These are phyloP conservation scores for Adoxophyes honmai DNA, from an alignment of 1,140 invertebrate genomes.

Conservation along the genomic window DNA sequence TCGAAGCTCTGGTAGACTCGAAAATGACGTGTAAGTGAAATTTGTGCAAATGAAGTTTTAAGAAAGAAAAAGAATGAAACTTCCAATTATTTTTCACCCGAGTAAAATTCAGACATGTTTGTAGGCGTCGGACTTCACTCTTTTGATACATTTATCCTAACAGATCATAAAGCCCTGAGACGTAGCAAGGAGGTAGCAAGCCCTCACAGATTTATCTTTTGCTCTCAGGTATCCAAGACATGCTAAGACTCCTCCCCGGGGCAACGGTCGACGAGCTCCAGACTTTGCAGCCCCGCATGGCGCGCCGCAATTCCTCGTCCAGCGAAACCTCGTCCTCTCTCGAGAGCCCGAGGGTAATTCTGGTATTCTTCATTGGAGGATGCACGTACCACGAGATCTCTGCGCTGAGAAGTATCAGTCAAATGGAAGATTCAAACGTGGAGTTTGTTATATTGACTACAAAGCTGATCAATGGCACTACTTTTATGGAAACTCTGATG, in stretches of 20 bases:
- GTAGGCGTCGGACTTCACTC: too few species aligned
- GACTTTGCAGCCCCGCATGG: slow-evolving; percentile 71
- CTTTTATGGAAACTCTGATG: slow-evolving; percentile 88
- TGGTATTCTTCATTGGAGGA: slow-evolving; percentile 97
- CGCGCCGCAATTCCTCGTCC: slow-evolving; percentile 78
- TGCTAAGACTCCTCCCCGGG: slow-evolving; percentile 79
- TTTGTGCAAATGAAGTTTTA: too few species aligned
- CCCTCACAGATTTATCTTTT: slow-evolving; percentile 39
- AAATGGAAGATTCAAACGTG: slow-evolving; percentile 93
- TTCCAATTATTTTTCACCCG: too few species aligned
- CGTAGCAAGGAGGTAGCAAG: too few species aligned
- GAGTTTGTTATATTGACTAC: slow-evolving; percentile 96
- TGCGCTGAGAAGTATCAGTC: slow-evolving; percentile 92
- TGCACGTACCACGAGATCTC: slow-evolving; percentile 98
- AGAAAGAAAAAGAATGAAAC: too few species aligned
- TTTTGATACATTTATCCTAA: too few species aligned
- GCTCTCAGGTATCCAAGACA: slow-evolving; percentile 76
- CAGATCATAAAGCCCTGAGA: too few species aligned
- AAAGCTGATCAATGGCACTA: slow-evolving; percentile 94
- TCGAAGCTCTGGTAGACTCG: too few species aligned
- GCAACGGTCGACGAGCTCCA: slow-evolving; percentile 80
- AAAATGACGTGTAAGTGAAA: too few species aligned
- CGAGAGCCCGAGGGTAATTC: slow-evolving; percentile 87
- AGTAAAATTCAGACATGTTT: too few species aligned
- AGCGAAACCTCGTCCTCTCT: slow-evolving; percentile 81